Evolutionary conservation across 2,113 vertebrate species (phyloP).

Genomic region (Agelaius phoeniceus): DNA sequence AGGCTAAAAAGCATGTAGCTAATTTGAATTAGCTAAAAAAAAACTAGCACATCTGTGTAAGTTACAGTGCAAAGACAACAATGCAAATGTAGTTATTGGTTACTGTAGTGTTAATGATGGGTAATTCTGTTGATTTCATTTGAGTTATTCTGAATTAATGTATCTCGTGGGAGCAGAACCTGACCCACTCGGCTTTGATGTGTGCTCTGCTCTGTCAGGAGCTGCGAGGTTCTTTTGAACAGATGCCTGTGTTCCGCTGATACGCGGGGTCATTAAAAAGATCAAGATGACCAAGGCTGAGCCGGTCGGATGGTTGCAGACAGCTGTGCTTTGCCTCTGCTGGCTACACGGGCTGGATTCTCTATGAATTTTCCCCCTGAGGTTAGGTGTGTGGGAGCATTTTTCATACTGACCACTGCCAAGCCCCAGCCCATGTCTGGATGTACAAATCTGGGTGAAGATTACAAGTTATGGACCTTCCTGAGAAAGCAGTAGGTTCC

Average conservation of each 20-base stretch:
- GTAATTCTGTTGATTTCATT: slow-evolving; percentile 45
- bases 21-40: background rate
- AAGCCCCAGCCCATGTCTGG: background rate
- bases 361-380: background rate
- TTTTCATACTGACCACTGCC: slow-evolving; percentile 39
- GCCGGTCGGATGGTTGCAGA: slow-evolving; percentile 10
- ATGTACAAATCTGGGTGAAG: background rate
- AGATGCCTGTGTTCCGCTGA: slow-evolving; percentile 53
- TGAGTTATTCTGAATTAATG: slow-evolving; percentile 30
- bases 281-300: slow-evolving; percentile 66
- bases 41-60: background rate
- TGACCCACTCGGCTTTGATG: slow-evolving; percentile 51
- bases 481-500: slow-evolving; percentile 7
- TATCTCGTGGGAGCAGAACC: slow-evolving; percentile 5
- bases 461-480: background rate
- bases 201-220: slow-evolving; percentile 58
- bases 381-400: background rate
- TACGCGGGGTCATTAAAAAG: slow-evolving; percentile 46
- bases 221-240: slow-evolving; percentile 59
- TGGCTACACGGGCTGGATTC: background rate
- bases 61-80: background rate
- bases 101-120: background rate
- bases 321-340: background rate
- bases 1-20: background rate
- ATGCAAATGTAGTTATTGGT: background rate